Evolutionary conservation across 2,888 invertebrate genomes (phyloP), one percentile per base, ranked within the genome.

Genomic region (Pristionchus fissidentatus): DNA sequence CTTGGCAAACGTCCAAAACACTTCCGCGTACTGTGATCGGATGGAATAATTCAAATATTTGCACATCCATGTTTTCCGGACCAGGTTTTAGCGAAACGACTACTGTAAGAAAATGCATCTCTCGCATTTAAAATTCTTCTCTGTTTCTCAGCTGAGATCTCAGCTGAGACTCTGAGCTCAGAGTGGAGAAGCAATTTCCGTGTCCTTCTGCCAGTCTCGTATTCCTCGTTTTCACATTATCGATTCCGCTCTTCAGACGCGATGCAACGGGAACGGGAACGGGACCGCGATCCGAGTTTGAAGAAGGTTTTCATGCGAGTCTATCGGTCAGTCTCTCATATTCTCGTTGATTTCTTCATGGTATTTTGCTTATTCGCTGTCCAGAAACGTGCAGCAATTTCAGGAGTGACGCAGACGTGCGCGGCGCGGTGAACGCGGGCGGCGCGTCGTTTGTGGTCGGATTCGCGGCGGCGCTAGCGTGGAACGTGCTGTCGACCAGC

Each of bases 211-310:
- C 26, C 41, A 38, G 35, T 66, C 38, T n/a, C 22, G 15, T 62
- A 19, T n/a, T 0, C 7, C 66, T 66, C 66, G 22, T 38, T 66
- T 60, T 60, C 60, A 15, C 10, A 35, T 38, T 38, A 41, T 70
- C 70, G 70, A 41, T 70, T 70, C 41, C 41, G 3, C 26, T 10
- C 43, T 41, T 35, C 70, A 70, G 70, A 41, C 4, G 41, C 8
- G 70, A 77, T 77, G 75, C 75, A 77, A 26, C 75, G 75, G 22
- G 75, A 75, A 46, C 75, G 75, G 46, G 75, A 77, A 22, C 75
- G 75, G 75, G 75, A 77, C 49, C 75, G 75, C 52, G 75, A 77
- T 5, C 75, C 49, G 32, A 35, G 49, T 13, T 26, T 77, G 8
- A 35, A 41, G 19, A 77, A 77, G 75, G 46, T 49, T 1, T 77